Conservation (phyloP, 2,888 invertebrate genomes). For the Microplitis manilae region DNA sequence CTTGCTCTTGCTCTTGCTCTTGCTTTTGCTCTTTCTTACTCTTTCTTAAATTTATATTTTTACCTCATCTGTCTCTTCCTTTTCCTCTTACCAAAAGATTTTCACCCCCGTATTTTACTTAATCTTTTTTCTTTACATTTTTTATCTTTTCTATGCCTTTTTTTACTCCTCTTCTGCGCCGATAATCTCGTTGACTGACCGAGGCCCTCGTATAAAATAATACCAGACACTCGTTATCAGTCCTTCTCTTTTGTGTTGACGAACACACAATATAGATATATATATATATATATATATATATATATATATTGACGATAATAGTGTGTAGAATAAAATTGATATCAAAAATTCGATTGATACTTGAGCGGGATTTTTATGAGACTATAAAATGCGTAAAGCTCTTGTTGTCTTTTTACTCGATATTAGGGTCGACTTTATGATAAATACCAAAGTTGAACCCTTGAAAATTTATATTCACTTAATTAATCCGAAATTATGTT, state of each 20-base stretch:
- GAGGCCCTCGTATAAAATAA: constrained; percentile 34
- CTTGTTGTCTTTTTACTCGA: not conserved
- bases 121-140: constrained; percentile 7
- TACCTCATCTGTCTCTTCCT: constrained; percentile 15
- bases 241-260: not conserved
- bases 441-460: not conserved
- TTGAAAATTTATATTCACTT: too few relatives aligned
- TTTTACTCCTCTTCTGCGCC: constrained; percentile 28
- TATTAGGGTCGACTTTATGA: not conserved
- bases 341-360: not conserved
- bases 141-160: constrained; percentile 20
- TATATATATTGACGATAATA: not conserved
- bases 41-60: constrained; percentile 15
- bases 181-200: constrained; percentile 36
- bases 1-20: constrained; percentile 29
- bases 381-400: not conserved
- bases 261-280: not conserved
- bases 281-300: not conserved
- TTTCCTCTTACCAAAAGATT: not conserved
- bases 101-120: constrained; percentile 18
- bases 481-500: too few relatives aligned
- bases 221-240: constrained; percentile 29
- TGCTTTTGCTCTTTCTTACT: constrained; percentile 16
- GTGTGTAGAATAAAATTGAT: not conserved
- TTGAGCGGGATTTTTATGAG: not conserved